Conservation (phyloP, 2,797 vertebrate species). For the Fringilla coelebs region DNA sequence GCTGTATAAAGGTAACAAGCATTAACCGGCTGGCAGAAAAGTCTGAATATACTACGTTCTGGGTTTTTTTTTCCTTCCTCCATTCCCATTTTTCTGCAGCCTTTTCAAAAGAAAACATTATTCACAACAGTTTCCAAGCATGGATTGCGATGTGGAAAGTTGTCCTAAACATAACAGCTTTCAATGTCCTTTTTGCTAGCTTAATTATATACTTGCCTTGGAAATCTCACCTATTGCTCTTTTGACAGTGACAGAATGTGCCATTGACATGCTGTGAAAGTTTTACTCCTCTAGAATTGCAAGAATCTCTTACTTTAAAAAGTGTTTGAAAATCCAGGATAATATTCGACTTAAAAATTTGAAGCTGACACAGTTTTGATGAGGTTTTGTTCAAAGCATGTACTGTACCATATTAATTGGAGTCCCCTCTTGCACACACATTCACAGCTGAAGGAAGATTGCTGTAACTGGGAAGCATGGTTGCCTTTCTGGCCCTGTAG, state of each 20-base stretch:
- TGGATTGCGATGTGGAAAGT: background rate
- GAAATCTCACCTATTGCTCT: background rate
- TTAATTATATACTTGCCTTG: background rate
- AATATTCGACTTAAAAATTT: background rate
- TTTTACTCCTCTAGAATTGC: background rate
- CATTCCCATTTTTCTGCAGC: background rate
- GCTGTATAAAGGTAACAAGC: background rate
- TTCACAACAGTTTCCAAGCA: background rate
- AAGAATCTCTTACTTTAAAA: background rate
- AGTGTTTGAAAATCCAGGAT: background rate
- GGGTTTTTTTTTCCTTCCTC: background rate
- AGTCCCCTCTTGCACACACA: background rate
- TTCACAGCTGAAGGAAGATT: background rate
- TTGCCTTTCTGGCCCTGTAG: background rate
- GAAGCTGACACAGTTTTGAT: background rate
- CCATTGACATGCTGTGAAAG: background rate
- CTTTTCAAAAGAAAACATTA: background rate
- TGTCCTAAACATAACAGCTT: background rate
- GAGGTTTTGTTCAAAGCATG: background rate
- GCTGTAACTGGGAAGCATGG: rapidly evolving
- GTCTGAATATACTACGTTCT: background rate
- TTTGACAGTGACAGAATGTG: background rate
- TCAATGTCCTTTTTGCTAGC: background rate
- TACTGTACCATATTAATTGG: background rate
- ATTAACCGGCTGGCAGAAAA: background rate